Conservation (phyloP, 1,140 invertebrate species). For the Schlechtendalia chinensis region DNA sequence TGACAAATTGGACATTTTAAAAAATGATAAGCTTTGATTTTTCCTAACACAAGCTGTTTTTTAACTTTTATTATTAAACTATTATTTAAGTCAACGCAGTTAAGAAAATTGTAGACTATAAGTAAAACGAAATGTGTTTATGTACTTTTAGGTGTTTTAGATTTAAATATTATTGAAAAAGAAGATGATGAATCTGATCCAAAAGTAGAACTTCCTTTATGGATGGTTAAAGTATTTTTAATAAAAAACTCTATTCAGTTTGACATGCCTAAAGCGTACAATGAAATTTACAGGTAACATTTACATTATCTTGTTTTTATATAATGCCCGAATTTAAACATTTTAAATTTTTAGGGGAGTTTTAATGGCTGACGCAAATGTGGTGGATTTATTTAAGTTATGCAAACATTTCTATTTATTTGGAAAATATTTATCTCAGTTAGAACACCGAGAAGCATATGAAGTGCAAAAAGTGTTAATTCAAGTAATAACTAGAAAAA, state of each 20-base stretch:
- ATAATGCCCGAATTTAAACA: background rate
- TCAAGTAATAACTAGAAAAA: conserved; percentile 56
- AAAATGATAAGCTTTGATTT: too few species aligned
- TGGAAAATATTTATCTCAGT: conserved; percentile 52
- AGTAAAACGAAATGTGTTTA: background rate
- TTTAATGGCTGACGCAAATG: conserved; percentile 53
- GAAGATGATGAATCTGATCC: conserved; percentile 59
- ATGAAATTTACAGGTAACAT: conserved; percentile 52
- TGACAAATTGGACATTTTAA: too few species aligned
- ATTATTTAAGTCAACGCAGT: background rate
- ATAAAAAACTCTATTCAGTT: conserved; percentile 50
- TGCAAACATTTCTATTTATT: conserved; percentile 53
- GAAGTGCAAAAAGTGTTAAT: conserved; percentile 52
- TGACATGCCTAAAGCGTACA: conserved; percentile 52
- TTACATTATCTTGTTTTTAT: background rate
- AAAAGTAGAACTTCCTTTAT: conserved; percentile 58
- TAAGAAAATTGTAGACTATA: background rate
- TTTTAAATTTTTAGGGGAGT: conserved; percentile 52
- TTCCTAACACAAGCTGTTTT: too few species aligned
- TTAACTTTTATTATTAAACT: too few species aligned
- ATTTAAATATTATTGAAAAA: conserved; percentile 54
- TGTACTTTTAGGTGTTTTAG: conserved; percentile 50
- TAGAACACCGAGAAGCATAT: conserved; percentile 50
- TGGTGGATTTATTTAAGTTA: conserved; percentile 53
- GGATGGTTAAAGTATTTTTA: conserved; percentile 51